Evolutionary conservation across 1,140 invertebrate species (phyloP), one percentile per base, ranked within the genome.

Genomic region (Phocides pigmalion): DNA sequence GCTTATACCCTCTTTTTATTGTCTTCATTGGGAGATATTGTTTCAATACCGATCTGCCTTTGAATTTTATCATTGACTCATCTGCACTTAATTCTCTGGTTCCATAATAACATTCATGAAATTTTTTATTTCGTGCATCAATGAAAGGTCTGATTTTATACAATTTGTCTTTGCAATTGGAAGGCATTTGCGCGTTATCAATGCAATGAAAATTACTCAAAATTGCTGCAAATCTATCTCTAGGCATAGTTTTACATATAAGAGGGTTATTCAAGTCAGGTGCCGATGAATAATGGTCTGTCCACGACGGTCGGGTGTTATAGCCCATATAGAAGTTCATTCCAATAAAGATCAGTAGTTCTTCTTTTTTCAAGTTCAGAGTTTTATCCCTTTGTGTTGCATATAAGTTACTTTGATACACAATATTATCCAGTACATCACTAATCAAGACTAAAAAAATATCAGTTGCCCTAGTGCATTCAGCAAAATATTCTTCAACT

Each of bases 51-150:
- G 65, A 79, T 53, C 77, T 74, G 53, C 76, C 80, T 74, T 90
- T 86, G 64, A 82, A 84, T 64, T 72, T 76, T 46, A 90, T 74
- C 75, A 87, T 85, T 37, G 75, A 82, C 59, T 86, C 84, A 72
- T 87, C 83, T 51, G 84, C 68, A 62, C 72, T 74, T 50, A 74
- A 42, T 62, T 70, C 65, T 22, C 68, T 47, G 62, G 72, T 70
- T 53, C 68, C 72, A 74, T 74, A 2, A 70, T 68, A 70, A 67
- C 58, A 22, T 37, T 62, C 56, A 58, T 68, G 56, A 69, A 68
- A 58, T 68, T 65, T 69, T 70, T 76, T 69, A 66, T 76, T 76
- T 28, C 72, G 64, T 68, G 58, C 67, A 75, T 72, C 64, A 65
- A 75, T 64, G 35, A 75, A 64, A 22, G 12, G 22, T 70, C 66